Evolutionary conservation across 2,797 vertebrate genomes (phyloP), one percentile per base, ranked within the genome.

Genomic region (Philypnodon macrostomus): DNA sequence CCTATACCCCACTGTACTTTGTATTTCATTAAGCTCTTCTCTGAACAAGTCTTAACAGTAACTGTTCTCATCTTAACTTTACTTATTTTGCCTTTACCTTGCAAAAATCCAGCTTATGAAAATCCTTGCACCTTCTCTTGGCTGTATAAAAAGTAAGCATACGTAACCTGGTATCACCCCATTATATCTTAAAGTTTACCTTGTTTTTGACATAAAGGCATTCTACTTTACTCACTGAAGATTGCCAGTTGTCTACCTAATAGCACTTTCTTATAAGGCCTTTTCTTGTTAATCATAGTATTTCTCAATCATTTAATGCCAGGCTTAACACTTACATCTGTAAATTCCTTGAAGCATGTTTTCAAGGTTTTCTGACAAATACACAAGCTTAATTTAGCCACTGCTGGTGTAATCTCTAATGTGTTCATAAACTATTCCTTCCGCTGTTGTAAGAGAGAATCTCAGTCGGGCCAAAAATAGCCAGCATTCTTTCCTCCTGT

Each of bases 391-490:
- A 58, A 75, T 77, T 79, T 76, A 73, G 59, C 67, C 48, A 45
- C 56, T 57, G 35, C 56, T 57, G 35, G 45, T 65, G 32, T 73
- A 73, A 77, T 78, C 67, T 75, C 63, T 42, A 16, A 53, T 77
- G 79, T 79, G 69, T 80, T 85, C 69, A 75, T 76, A 69, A 79
- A 63, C 75, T 63, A 74, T 83, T 86, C 79, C 80, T 74, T 82
- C 71, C 64, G 58, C 79, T 70, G 65, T 73, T 79, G 78, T 69
- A 46, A 68, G 67, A 65, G 60, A 56, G 63, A 69, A 87, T 87
- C 77, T 83, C 77, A 74, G 74, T 58, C 68, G 69, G 59, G 79
- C 82, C 77, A 73, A 86, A 89, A 87, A 89, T 89, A 90, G 88
- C 58, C 77, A 1, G 11, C 84, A 89, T 89, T 88, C 86, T 83